A percentile compares a stretch with the other conserved stretches of the same genome.
Conservation (phyloP, 2,888 invertebrate species). For the Willowsia nigromaculata region DNA sequence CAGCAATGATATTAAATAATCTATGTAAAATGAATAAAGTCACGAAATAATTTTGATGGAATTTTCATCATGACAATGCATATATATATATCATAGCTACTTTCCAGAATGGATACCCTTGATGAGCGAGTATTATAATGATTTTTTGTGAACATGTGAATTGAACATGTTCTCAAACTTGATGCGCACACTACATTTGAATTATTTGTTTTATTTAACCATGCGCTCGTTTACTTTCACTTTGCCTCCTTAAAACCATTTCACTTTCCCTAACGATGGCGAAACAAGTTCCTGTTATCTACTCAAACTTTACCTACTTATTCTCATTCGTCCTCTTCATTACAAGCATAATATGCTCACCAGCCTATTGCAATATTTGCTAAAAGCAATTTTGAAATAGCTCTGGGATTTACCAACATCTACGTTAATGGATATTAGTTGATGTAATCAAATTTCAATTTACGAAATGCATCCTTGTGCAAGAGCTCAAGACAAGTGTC, state of each 20-base stretch:
- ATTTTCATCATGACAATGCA: no score
- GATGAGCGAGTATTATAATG: no score
- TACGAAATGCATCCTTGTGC: conserved; percentile 40
- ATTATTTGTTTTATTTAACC: not conserved
- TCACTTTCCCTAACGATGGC: no score
- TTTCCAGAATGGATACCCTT: no score
- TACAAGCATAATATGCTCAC: not conserved
- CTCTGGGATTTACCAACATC: not conserved
- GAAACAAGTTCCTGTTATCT: no score
- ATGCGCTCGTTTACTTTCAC: not conserved
- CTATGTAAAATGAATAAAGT: no score
- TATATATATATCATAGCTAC: no score
- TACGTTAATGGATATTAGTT: conserved; percentile 44
- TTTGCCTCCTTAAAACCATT: not conserved
- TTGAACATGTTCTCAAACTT: not conserved
- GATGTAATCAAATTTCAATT: conserved; percentile 63
- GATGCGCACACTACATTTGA: not conserved
- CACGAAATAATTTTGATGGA: no score
- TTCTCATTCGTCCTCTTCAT: not conserved
- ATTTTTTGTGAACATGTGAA: no score
- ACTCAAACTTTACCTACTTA: no score
- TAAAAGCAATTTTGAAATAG: conserved; percentile 28
- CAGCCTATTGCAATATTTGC: not conserved
- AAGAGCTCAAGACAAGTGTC: not conserved
- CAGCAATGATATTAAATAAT: no score